These are phyloP conservation scores for Apis mellifera DNA, from an alignment of 1,140 invertebrate genomes.

Conservation along the genomic window DNA sequence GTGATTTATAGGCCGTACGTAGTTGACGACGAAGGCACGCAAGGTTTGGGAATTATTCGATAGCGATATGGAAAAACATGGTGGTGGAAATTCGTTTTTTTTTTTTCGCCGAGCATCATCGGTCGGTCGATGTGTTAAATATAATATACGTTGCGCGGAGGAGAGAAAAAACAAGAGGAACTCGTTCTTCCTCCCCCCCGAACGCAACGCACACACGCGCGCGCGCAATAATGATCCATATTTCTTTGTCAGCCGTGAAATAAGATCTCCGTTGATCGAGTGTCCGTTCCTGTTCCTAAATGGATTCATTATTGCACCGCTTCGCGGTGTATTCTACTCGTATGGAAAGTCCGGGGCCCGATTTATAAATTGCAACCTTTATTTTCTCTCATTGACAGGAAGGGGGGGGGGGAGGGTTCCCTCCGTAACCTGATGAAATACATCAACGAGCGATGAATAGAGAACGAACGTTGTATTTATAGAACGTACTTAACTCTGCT, in stretches of 20 bases:
- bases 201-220: no score
- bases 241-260: constrained; percentile 18
- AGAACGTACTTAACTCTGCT: not conserved
- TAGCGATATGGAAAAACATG: not conserved
- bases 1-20: not conserved
- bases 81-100: not conserved
- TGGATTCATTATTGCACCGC: constrained; percentile 25
- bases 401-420: not conserved
- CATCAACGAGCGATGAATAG: constrained; percentile 23
- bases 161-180: constrained; percentile 2
- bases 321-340: constrained; percentile 2
- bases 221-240: constrained; percentile 21
- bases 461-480: constrained; percentile 36
- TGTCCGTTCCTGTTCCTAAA: constrained; percentile 19
- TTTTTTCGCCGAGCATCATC: not conserved
- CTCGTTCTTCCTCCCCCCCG: constrained; percentile 12
- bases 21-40: not conserved
- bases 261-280: constrained; percentile 33
- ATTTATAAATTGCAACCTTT: constrained; percentile 5
- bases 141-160: not conserved
- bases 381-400: not conserved
- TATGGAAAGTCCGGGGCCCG: not conserved
- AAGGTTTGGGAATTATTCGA: not conserved
- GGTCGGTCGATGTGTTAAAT: no score
- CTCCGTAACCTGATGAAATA: constrained; percentile 15